Base-by-base conservation (phyloP, 2,113 vertebrate species). In the Gobio gobio region DNA sequence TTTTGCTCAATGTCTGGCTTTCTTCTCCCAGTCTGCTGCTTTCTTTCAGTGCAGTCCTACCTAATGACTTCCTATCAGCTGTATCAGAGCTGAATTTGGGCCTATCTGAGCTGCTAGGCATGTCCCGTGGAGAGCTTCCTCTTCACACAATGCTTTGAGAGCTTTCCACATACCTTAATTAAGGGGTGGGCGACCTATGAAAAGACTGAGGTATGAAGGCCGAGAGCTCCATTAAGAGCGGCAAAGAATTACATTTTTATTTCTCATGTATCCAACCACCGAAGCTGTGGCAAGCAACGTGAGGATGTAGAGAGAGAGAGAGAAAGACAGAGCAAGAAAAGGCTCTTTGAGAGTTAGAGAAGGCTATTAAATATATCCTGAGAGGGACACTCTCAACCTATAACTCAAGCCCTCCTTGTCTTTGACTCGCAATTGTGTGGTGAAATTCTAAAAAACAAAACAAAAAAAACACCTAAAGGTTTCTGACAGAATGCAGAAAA, bases 81-180 rank as follows among this genome's bases (percentile, higher is more conserved):
- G 49, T 64, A 82, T 86, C 70, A 64, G 63, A 86, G 56, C 78
- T 82, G 43, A 58, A 63, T 83, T 58, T 82, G 10, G 64, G 13
- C 22, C 36, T 29, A 61, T 83, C 66, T 40, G 49, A 78, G 73
- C 47, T 68, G 59, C 64, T 82, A 40, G 78, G 1, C 72, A 70
- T 73, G 49, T 73, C 77, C 72, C n/a, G 56, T 86, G 59, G 49
- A 76, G 43, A 86, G 43, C 4, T 33, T 68, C 47, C 8, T 26
- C 58, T 12, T 63, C 43, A 76, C 68, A 45, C 43, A 51, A 63
- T 43, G 45, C 70, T 64, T 59, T 26, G 77, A 85, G 78, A 72
- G 24, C 49, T 75, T 54, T 85, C 80, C 76, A 63, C 24, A 56
- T 83, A 14, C 51, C 61, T 40, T 82, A 80, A 88, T 90, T 83